phyloP scores from a whole-genome alignment of 2,888 invertebrate species.

The Eristalis tenax region DNA sequence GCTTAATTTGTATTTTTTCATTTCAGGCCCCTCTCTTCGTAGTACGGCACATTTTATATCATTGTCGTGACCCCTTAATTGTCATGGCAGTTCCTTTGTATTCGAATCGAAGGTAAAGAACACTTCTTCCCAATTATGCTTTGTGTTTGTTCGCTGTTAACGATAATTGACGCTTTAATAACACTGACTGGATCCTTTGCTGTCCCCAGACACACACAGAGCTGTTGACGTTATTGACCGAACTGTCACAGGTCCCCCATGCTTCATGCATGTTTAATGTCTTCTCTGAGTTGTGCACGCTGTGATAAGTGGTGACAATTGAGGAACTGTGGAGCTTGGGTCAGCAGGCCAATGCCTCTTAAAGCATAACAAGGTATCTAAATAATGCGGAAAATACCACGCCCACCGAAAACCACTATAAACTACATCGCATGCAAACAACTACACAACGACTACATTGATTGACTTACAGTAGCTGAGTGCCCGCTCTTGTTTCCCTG shows the following conservation, averaged over 20 bases:
- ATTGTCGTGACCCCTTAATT: background rate
- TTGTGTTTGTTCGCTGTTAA: background rate
- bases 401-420: background rate
- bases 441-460: background rate
- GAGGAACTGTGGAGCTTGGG: background rate
- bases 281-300: background rate
- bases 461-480: slow-evolving; percentile 70
- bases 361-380: no score
- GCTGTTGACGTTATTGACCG: background rate
- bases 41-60: background rate
- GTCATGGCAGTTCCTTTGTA: background rate
- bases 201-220: background rate
- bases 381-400: background rate
- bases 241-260: background rate
- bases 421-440: background rate
- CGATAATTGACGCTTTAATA: background rate
- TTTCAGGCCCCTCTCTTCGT: no score
- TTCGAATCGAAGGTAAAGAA: background rate
- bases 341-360: no score
- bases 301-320: background rate
- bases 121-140: background rate
- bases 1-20: no score
- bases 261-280: background rate
- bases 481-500: slow-evolving; percentile 69
- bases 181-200: background rate